Conservation (phyloP, 2,888 invertebrate species). For the Theretra japonica region DNA sequence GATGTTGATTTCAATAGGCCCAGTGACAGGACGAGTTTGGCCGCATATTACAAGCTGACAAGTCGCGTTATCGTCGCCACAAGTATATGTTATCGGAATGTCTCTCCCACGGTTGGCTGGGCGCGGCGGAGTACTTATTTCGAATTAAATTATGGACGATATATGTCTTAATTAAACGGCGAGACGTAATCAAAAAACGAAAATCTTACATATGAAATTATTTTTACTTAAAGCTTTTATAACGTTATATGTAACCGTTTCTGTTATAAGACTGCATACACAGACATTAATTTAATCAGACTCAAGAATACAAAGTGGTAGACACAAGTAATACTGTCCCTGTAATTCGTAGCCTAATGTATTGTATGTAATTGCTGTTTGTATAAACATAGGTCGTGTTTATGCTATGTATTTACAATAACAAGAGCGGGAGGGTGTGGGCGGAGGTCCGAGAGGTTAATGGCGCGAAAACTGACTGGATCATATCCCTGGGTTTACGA, state of each 20-base stretch:
- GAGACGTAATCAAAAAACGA: slow-evolving; percentile 16
- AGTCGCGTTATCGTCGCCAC: slow-evolving; percentile 70
- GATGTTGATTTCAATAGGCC: slow-evolving; percentile 63
- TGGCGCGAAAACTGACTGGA: slow-evolving; percentile 84
- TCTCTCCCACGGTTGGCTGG: slow-evolving; percentile 64
- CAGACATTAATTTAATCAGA: too few relatives aligned
- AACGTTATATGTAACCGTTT: too few relatives aligned
- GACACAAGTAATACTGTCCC: background rate
- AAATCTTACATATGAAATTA: background rate
- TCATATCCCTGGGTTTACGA: slow-evolving; percentile 83
- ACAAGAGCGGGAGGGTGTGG: slow-evolving; percentile 64
- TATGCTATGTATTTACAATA: slow-evolving; percentile 59
- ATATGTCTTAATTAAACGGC: slow-evolving; percentile 22
- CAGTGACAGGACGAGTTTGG: slow-evolving; percentile 74
- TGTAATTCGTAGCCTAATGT: background rate
- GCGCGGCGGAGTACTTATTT: slow-evolving; percentile 8
- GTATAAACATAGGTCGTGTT: slow-evolving; percentile 11
- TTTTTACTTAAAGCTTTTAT: background rate
- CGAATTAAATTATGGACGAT: slow-evolving; percentile 16
- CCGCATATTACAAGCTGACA: slow-evolving; percentile 74
- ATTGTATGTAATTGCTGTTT: background rate
- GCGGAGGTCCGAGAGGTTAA: slow-evolving; percentile 78
- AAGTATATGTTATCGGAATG: slow-evolving; percentile 63
- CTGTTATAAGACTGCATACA: too few relatives aligned
- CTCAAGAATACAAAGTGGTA: background rate